Conservation (phyloP, 2,797 vertebrate genomes). For the Rhabdomys pumilio region DNA sequence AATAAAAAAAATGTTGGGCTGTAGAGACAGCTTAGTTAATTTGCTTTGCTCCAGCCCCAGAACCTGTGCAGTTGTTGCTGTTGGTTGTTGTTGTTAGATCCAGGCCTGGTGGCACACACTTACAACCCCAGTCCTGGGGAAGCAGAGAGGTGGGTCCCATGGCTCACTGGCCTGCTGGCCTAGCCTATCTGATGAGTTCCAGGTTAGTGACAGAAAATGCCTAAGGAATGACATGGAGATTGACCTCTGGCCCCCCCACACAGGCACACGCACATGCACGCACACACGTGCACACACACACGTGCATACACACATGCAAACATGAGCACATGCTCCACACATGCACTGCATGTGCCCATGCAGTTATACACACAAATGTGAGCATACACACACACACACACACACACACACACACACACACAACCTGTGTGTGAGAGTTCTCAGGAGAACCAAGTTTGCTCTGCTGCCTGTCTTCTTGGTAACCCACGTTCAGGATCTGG, state of each 20-base stretch:
- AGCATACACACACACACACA: neutral
- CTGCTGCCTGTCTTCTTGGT: neutral
- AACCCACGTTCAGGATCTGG: neutral
- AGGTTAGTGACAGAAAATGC: neutral
- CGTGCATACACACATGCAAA: accelerated
- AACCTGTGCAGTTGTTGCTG: neutral
- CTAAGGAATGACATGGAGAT: neutral
- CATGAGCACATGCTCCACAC: too few relatives aligned
- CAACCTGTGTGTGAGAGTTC: neutral
- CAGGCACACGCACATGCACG: too few relatives aligned
- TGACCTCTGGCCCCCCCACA: neutral
- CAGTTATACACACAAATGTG: neutral
- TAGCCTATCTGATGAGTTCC: neutral
- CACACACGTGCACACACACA: neutral
- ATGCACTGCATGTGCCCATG: neutral
- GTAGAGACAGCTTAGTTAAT: neutral
- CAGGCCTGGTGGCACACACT: neutral
- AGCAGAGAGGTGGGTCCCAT: too few relatives aligned
- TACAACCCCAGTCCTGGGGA: neutral
- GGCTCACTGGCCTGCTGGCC: neutral
- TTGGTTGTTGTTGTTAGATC: neutral
- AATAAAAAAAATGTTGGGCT: neutral
- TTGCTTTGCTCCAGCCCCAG: neutral
- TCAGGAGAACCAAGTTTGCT: neutral
- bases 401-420: neutral